A percentile compares a stretch with the other conserved stretches of the same genome.
Conservation (phyloP, 2,888 invertebrate species). For the Imbricaverruca yamaguchii region DNA sequence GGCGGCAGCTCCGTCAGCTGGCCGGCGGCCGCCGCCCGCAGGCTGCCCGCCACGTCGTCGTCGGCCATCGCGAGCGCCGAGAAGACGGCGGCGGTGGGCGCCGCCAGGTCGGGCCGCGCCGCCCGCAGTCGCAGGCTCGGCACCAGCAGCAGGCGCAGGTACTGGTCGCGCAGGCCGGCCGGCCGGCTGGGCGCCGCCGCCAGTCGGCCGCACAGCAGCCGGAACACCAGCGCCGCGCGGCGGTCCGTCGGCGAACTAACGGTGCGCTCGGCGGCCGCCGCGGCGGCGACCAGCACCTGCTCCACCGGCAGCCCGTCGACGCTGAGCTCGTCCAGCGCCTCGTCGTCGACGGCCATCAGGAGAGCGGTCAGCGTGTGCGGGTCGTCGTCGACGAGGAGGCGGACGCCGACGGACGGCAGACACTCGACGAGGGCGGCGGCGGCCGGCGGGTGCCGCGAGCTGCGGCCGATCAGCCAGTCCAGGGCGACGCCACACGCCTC, state of each 20-base stretch:
- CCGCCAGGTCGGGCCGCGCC: not conserved
- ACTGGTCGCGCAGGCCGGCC: not conserved
- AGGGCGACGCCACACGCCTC: not conserved
- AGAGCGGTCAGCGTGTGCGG: not conserved
- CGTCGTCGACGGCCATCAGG: not conserved
- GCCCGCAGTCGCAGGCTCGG: not conserved
- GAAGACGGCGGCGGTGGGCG: not conserved
- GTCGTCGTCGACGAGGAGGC: not conserved
- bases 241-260: not conserved
- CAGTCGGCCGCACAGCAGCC: not conserved
- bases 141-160: not conserved
- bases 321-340: not conserved
- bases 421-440: not conserved
- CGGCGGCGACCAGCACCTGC: not conserved
- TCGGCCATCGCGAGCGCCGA: not conserved
- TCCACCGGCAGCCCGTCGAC: not conserved
- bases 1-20: not conserved
- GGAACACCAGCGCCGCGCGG: not conserved
- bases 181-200: not conserved
- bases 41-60: not conserved
- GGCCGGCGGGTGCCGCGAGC: not conserved
- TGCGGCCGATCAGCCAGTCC: not conserved
- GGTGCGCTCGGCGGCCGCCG: not conserved
- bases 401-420: not conserved
- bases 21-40: not conserved